Evolutionary conservation across 2,797 vertebrate species (phyloP), one percentile per base, ranked within the genome.

Genomic region (Diceros bicornis): DNA sequence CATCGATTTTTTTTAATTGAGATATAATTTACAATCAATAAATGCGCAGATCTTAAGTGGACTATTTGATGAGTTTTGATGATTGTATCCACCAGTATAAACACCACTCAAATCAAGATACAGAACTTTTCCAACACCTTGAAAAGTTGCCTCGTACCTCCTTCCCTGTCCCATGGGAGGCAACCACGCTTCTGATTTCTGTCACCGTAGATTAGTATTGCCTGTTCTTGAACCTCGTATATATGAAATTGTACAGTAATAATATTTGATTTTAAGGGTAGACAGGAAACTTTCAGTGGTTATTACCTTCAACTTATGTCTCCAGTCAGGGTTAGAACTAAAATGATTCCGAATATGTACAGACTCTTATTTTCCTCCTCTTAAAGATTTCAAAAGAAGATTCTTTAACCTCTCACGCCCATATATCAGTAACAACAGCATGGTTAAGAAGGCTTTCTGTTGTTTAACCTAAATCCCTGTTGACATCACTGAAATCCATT

Each of bases 371-470:
- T 29, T 6, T 27, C 47, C 23, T 44, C 25, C 77, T 81, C 57
- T 88, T 82, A 91, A 91, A 84, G 41, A 37, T 84, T 88, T 94
- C 21, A 27, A 69, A 90, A 90, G 57, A 84, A 77, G n/a, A 72
- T 85, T 75, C 29, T 68, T 84, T 44, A 50, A 62, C 52, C 62
- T 69, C 20, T 72, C 6, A 4, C 50, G 4, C 50, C 25, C 52
- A 20, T 27, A 4, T 94, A 23, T 29, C 47, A 77, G 9, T 74
- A 86, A 69, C 59, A 79, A 23, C 32, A 69, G 13, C 21, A 9
- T 75, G 27, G 4, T 64, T 81, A n/a, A 69, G 74, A 87, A 82
- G 13, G 41, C 13, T 64, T 91, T 75, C 34, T 81, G 0, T 41
- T 92, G 20, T 89, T 93, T 86, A 85, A 61, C 37, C 50, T 47